Conservation (phyloP, 2,113 vertebrate species). For the Oncorhynchus masou region DNA sequence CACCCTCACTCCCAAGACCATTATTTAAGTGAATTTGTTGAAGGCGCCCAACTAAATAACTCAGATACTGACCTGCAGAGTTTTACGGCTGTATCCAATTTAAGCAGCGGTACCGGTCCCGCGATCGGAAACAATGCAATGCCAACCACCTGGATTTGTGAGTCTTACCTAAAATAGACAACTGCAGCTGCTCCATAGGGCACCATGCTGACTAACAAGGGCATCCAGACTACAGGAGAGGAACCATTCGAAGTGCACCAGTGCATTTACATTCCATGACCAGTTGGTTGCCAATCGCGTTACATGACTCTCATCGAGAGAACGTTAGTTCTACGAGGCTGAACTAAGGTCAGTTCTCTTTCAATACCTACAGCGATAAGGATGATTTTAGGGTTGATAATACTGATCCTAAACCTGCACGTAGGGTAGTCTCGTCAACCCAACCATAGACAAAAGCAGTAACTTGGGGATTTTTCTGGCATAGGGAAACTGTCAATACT, state of each 20-base stretch:
- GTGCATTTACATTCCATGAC: background rate
- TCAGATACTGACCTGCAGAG: background rate
- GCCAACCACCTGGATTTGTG: slow-evolving; percentile 22
- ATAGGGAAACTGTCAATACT: too few species aligned
- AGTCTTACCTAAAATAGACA: slow-evolving; percentile 18
- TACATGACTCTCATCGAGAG: too few species aligned
- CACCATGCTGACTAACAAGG: background rate
- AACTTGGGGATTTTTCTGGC: too few species aligned
- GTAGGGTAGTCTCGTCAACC: too few species aligned
- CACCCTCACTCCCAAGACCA: background rate
- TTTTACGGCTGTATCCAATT: slow-evolving; percentile 18
- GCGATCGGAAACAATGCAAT: background rate
- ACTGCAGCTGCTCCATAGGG: background rate
- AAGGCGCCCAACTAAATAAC: background rate
- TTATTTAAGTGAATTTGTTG: background rate
- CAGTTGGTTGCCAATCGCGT: too few species aligned
- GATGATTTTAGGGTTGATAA: too few species aligned
- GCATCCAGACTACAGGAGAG: background rate
- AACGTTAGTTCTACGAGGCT: too few species aligned
- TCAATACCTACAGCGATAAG: too few species aligned
- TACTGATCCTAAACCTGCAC: too few species aligned
- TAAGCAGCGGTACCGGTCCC: background rate
- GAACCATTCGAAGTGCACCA: background rate
- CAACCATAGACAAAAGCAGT: too few species aligned
- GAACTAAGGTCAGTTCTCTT: too few species aligned